Conservation (phyloP, 2,888 invertebrate genomes). For the Torymus auratus region DNA sequence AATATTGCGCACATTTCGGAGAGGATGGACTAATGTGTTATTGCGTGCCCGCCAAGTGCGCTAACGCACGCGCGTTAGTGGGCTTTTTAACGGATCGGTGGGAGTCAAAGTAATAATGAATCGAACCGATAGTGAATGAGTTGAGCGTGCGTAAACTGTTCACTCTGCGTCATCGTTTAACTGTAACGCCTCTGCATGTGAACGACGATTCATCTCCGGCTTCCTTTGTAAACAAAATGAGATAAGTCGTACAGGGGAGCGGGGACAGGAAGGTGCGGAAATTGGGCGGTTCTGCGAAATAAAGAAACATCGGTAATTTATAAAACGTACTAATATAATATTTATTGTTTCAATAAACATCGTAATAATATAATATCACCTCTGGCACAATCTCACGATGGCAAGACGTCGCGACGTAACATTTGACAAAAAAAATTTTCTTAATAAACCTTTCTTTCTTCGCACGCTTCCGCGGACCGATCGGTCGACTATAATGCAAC, state of each 20-base stretch:
- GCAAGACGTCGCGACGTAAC: conserved; percentile 75
- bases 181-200: neutral
- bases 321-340: conserved; percentile 77
- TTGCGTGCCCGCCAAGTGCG: neutral
- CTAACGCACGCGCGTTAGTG: neutral
- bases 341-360: conserved; percentile 77
- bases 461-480: conserved; percentile 57
- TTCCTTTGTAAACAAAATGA: conserved; percentile 1
- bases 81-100: conserved; percentile 2
- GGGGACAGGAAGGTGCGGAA: neutral
- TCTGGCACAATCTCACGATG: conserved; percentile 77
- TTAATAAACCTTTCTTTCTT: conserved; percentile 59
- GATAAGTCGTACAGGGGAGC: no score
- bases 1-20: conserved; percentile 34
- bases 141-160: conserved; percentile 1
- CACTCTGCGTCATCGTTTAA: conserved; percentile 17
- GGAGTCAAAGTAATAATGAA: neutral
- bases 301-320: conserved; percentile 66
- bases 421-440: conserved; percentile 59
- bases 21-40: conserved; percentile 7
- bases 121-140: conserved; percentile 26
- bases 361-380: conserved; percentile 77
- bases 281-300: neutral
- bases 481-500: conserved; percentile 63
- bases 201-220: neutral